Evolutionary conservation across 92 coral and sea anemone species (phyloP).

Genomic region (Porites cylindrica): DNA sequence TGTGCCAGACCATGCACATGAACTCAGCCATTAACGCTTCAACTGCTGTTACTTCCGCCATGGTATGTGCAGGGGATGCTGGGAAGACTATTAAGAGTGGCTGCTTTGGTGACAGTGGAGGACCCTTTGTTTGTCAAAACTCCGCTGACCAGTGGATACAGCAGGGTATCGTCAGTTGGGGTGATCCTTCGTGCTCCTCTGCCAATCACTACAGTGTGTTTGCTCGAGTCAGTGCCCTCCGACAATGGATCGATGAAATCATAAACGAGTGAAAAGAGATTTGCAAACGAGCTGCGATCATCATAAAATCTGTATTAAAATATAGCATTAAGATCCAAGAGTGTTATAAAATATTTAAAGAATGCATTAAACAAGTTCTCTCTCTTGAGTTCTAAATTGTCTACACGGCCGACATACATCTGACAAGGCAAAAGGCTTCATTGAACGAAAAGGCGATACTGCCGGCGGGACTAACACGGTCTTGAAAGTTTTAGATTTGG

Average conservation of each 20-base stretch:
- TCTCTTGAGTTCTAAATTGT: too few species aligned
- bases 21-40: background rate
- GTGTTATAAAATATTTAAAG: background rate
- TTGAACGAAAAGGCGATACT: too few species aligned
- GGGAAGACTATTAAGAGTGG: conserved; percentile 63
- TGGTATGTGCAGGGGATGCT: conserved; percentile 82
- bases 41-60: conserved; percentile 49
- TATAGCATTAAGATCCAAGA: background rate
- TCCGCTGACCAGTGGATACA: conserved; percentile 71
- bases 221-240: conserved; percentile 70
- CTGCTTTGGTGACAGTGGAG: conserved; percentile 80
- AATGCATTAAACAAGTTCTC: background rate
- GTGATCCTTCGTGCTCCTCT: conserved; percentile 56
- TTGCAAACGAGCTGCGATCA: background rate
- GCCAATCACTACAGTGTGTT: conserved; percentile 57
- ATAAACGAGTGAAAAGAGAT: conserved; percentile 17
- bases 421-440: too few species aligned
- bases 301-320: background rate
- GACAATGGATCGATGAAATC: conserved; percentile 58
- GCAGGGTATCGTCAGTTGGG: conserved; percentile 83
- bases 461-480: too few species aligned
- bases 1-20: conserved; percentile 38
- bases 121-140: conserved; percentile 70
- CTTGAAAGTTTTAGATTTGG: too few species aligned
- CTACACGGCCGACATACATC: too few species aligned